Base-by-base conservation (phyloP, 2,888 invertebrate genomes). In the Brenthis hecate region DNA sequence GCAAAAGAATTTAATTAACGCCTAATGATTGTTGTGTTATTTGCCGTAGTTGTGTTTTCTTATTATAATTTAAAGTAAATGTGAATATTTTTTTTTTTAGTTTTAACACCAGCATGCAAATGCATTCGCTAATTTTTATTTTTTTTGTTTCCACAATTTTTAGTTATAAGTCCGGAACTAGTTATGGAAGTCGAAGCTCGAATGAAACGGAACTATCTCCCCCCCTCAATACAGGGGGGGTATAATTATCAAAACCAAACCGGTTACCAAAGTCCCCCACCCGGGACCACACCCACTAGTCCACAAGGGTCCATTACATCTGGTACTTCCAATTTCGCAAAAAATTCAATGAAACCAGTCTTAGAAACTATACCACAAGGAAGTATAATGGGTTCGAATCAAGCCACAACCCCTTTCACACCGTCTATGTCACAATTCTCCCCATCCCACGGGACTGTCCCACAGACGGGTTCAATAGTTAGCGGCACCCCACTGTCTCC, bases 101-200 rank as follows among this genome's bases (percentile, higher is more conserved):
- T 68, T 56, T 50, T 23, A 32, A 28, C 63, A 23, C 65, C 68
- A 72, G 64, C 66, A 75, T 75, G 70, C 72, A 74, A 57, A 65
- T 74, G 75, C 61, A 66, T 77, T 77, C 71, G 77, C 78, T 81
- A 79, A 78, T 81, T 78, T 73, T 70, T 69, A 23, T 71, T 75
- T 76, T 74, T 74, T 76, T 74, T 70, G 72, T 70, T 74, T 71
- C 65, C 68, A 63, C 68, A 76, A 73, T 78, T 80, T 85, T 87
- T 94, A 97, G 97, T 97, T 82, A 97, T 97, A 93, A 96, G 97
- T 86, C 97, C 97, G 75, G 97, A 97, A 87, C 94, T 97, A 88
- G 96, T 97, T 78, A 96, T 96, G 95, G 97, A 97, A 85, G 97
- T 97, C 76, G 97, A 97, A 91, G 96, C 96, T 78, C 94, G 97